phyloP scores from a whole-genome alignment of 2,797 vertebrate genomes.

The Cryptoprocta ferox region DNA sequence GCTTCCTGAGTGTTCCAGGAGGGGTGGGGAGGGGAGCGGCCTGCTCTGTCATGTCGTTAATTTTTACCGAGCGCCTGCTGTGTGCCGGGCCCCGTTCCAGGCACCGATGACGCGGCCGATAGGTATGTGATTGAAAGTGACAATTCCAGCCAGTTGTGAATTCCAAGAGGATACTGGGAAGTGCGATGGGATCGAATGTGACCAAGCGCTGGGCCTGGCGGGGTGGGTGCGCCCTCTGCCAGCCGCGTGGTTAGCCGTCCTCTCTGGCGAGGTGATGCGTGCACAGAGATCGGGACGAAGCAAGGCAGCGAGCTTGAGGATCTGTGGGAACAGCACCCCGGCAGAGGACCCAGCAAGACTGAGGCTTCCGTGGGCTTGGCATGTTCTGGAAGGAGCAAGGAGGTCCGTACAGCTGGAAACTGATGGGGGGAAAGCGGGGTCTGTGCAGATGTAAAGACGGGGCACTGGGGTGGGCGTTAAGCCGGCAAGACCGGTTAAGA shows the following conservation, averaged over 20 bases:
- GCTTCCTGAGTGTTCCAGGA: not conserved
- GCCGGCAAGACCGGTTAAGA: no score
- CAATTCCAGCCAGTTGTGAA: not conserved
- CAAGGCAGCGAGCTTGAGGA: not conserved
- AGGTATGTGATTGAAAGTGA: not conserved
- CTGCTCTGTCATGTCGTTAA: not conserved
- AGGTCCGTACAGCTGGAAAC: not conserved
- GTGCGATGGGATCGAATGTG: not conserved
- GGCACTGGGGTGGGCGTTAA: not conserved
- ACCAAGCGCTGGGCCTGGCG: rapidly evolving
- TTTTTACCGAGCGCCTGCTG: not conserved
- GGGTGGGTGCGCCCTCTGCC: not conserved
- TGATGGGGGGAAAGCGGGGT: not conserved
- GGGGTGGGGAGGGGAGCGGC: not conserved
- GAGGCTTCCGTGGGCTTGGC: not conserved
- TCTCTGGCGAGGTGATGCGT: not conserved
- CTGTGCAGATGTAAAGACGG: not conserved
- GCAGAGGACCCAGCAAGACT: not conserved
- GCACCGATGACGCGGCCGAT: not conserved
- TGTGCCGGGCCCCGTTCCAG: not conserved
- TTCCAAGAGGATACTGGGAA: not conserved
- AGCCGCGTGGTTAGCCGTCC: rapidly evolving
- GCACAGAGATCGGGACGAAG: not conserved
- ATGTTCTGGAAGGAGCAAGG: not conserved
- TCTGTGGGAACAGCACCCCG: not conserved